Evolutionary conservation across 2,113 vertebrate genomes (phyloP).

Genomic region (Pyrgilauda ruficollis): DNA sequence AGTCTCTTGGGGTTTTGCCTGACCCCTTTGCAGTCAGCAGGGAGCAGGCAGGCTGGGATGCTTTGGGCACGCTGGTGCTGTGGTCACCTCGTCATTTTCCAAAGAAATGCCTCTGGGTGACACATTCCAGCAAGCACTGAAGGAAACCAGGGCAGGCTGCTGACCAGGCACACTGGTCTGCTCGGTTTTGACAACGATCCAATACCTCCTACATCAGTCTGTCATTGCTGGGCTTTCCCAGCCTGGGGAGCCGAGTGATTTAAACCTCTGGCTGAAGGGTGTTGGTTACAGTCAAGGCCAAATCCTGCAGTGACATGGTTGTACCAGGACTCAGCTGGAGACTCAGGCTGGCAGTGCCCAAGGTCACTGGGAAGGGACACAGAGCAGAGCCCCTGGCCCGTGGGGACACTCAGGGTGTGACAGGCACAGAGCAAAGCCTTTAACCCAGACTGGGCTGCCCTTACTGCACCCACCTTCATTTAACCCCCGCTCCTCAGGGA

Average conservation of each 20-base stretch:
- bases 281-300: not conserved
- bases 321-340: not conserved
- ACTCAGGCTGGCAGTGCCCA: not conserved
- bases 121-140: not conserved
- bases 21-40: not conserved
- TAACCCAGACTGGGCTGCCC: not conserved
- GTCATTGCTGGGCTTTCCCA: not conserved
- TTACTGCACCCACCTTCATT: not conserved
- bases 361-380: accelerated
- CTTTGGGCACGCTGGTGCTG: not conserved
- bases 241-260: not conserved
- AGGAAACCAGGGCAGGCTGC: not conserved
- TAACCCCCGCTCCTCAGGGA: not conserved
- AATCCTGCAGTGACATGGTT: not conserved
- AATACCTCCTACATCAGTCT: not conserved
- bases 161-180: not conserved
- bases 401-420: accelerated
- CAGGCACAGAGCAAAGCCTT: not conserved
- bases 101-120: not conserved
- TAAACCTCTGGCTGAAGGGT: not conserved
- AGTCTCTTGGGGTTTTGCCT: not conserved
- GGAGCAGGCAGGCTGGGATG: not conserved
- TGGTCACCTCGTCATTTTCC: not conserved
- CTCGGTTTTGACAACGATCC: not conserved
- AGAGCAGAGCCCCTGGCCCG: not conserved